Percentiles rank a stretch among this genome's conserved stretches.
Conservation (phyloP, 2,797 vertebrate genomes). For the Anguilla pacifica region DNA sequence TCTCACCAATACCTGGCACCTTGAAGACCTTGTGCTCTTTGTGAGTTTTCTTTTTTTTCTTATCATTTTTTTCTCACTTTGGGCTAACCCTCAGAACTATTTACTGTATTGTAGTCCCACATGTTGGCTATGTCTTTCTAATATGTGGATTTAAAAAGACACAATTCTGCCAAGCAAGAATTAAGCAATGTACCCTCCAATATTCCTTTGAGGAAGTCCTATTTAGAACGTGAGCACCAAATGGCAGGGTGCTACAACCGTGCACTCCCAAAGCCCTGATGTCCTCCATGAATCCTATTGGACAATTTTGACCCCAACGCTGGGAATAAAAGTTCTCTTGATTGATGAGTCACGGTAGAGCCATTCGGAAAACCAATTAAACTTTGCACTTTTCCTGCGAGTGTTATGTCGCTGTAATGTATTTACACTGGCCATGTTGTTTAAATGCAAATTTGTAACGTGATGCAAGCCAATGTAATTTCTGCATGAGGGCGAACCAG, state of each 20-base stretch:
- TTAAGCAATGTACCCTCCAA: neutral
- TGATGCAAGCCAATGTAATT: slow-evolving; percentile 47
- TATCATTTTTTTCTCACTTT: neutral
- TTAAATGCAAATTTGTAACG: slow-evolving; percentile 65
- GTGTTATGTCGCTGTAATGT: slow-evolving; percentile 63
- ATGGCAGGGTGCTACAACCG: neutral
- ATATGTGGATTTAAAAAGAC: neutral
- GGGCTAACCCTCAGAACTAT: slow-evolving; percentile 51
- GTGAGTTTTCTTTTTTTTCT: neutral
- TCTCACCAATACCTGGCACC: neutral
- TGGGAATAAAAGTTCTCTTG: slow-evolving; percentile 14
- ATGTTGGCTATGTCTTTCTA: neutral
- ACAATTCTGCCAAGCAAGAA: neutral
- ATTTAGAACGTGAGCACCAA: neutral
- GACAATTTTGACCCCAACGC: neutral
- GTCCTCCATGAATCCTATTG: neutral
- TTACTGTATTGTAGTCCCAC: slow-evolving; percentile 5
- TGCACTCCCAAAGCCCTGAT: neutral
- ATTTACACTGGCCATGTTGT: slow-evolving; percentile 69
- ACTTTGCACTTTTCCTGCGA: slow-evolving; percentile 66
- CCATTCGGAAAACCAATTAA: slow-evolving; percentile 62
- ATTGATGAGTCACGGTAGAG: slow-evolving; percentile 34
- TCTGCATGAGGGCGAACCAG: slow-evolving; percentile 66
- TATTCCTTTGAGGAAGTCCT: neutral
- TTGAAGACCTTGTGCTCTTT: neutral